Evolutionary conservation across 2,797 vertebrate genomes (phyloP).

Genomic region (Cossypha niveicapilla): DNA sequence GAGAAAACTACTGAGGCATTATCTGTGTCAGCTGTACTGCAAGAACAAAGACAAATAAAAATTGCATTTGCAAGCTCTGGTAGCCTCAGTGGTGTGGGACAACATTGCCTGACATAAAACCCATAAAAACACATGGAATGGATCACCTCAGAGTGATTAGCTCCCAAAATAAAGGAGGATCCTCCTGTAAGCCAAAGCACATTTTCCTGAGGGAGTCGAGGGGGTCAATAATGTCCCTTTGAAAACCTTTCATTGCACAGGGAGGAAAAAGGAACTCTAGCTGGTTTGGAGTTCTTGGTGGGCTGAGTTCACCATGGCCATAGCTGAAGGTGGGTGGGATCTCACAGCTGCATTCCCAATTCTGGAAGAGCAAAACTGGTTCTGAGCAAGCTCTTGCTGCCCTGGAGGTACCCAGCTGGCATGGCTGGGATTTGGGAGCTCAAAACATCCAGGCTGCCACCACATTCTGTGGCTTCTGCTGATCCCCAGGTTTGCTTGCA

Average conservation of each 20-base stretch:
- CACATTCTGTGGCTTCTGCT: background rate
- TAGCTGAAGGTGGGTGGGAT: background rate
- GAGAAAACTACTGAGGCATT: slow-evolving; percentile 13
- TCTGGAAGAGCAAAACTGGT: background rate
- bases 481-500: background rate
- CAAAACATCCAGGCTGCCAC: background rate
- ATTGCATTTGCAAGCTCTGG: slow-evolving; percentile 13
- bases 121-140: background rate
- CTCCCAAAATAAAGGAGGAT: background rate
- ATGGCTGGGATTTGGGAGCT: background rate
- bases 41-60: background rate
- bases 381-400: background rate
- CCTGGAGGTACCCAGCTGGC: background rate
- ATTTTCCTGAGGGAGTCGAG: background rate
- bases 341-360: background rate
- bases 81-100: background rate
- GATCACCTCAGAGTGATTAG: background rate
- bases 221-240: background rate
- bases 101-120: background rate
- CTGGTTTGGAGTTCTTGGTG: background rate
- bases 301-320: background rate
- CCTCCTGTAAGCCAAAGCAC: background rate
- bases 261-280: background rate
- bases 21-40: background rate
- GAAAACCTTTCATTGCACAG: background rate